Evolutionary conservation across 2,888 invertebrate species (phyloP), one percentile per base, ranked within the genome.

Genomic region (Sesamia inferens): DNA sequence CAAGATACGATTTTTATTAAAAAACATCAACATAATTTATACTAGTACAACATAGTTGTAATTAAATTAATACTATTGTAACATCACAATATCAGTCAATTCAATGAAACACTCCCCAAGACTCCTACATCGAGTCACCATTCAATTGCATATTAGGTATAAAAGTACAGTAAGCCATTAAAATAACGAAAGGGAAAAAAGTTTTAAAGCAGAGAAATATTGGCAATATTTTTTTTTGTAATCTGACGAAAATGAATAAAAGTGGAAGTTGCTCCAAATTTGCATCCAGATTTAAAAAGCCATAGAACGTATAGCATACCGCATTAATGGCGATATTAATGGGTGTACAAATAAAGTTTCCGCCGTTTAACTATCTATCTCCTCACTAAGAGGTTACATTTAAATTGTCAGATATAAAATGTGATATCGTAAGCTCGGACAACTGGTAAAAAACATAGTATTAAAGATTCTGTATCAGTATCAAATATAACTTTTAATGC

Each of bases 1-100:
- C 70, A 68, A 47, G 39, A 71, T 67, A 75, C 69, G 61, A 81
- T 16, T 64, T 69, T 62, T 75, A 59, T 42, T 44, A 54, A 80
- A 68, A 80, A 69, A 42, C 13, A 68, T 80, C 78, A 80, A 69
- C 68, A 68, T 42, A 6, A 44, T 6, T 64, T 48, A 78, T 22
- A 73, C 64, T 54, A 54, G 76, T 42, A 79, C 81, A 87, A 85
- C 78, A 82, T 42, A 58, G 77, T 80, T 82, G 76, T 68, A 75
- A 77, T 84, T 71, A 82, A 85, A 76, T 70, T 88, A 88, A 88
- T 88, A 87, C 39, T 39, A 88, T 88, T 88, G 83, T 88, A 88
- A 89, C 74, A 92, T 93, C 90, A 92, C 92, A 92, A 90, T 86
- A 74, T 85, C 91, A 91, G 92, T 86, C 87, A 78, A 62, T 69